phyloP scores from a whole-genome alignment of 2,797 vertebrate species.

The Caiman crocodilus region DNA sequence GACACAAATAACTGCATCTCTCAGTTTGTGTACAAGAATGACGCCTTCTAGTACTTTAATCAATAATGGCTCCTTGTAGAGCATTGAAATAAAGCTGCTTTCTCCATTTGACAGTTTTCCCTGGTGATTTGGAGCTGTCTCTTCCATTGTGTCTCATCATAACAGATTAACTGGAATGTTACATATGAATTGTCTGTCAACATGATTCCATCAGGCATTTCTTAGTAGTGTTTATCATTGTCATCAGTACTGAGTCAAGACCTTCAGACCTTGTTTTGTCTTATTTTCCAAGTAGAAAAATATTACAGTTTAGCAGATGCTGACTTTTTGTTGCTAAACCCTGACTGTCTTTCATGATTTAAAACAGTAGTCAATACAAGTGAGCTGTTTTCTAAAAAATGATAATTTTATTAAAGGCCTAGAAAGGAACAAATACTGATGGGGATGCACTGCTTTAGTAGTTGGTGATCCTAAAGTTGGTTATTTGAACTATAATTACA shows the following conservation, averaged over 20 bases:
- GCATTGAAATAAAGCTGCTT: conserved; percentile 78
- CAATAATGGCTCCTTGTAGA: conserved; percentile 83
- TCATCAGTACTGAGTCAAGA: conserved; percentile 75
- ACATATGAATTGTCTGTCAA: conserved; percentile 89
- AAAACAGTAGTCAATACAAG: background rate
- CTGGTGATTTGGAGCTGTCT: conserved; percentile 81
- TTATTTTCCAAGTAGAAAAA: conserved; percentile 32
- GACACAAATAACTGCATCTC: conserved; percentile 84
- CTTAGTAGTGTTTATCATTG: conserved; percentile 83
- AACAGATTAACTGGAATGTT: conserved; percentile 87
- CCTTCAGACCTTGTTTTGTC: conserved; percentile 59
- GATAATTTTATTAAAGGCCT: background rate
- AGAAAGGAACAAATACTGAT: background rate
- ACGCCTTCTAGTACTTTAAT: conserved; percentile 85
- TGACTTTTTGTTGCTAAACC: background rate
- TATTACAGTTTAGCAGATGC: background rate
- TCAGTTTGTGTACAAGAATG: conserved; percentile 80
- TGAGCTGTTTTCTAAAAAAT: background rate
- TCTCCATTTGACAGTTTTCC: conserved; percentile 80
- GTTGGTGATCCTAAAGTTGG: background rate
- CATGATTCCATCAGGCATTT: conserved; percentile 86
- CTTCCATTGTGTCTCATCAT: conserved; percentile 82
- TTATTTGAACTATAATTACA: background rate
- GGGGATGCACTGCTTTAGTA: background rate
- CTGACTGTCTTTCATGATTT: background rate